Conservation (phyloP, 2,113 vertebrate genomes). For the Triplophysa rosa region DNA sequence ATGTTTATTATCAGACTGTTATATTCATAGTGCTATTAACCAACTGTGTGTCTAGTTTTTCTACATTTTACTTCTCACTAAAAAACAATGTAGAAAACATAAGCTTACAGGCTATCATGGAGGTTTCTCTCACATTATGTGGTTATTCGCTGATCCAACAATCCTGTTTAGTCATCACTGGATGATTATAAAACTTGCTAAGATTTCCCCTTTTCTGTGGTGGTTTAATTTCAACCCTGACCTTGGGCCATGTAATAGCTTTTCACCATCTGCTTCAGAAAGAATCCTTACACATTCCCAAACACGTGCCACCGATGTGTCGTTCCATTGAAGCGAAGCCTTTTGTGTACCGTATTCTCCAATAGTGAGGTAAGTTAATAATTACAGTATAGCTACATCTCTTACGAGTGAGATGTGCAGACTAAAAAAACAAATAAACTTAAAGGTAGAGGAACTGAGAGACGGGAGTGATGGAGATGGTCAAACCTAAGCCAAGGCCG, state of each 20-base stretch:
- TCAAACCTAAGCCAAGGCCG: constrained; percentile 15
- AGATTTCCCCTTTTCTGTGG: constrained; percentile 7
- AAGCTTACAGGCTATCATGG: background rate
- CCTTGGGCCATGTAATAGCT: constrained; percentile 4
- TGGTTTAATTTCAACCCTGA: constrained; percentile 12
- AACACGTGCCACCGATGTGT: constrained; percentile 23
- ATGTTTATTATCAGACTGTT: too few species aligned
- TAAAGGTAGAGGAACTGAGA: background rate
- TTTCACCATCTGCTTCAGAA: constrained; percentile 38
- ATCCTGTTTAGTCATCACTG: constrained; percentile 10
- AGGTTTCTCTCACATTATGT: constrained; percentile 4
- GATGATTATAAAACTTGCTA: constrained; percentile 19
- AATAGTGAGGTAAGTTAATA: constrained; percentile 14
- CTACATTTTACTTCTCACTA: constrained; percentile 54
- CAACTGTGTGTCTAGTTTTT: constrained; percentile 45
- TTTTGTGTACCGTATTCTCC: constrained; percentile 24
- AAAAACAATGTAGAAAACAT: constrained; percentile 53
- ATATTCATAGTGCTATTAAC: background rate
- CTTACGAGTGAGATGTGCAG: constrained; percentile 32
- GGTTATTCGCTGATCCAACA: constrained; percentile 22
- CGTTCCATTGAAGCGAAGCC: constrained; percentile 17
- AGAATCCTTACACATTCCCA: constrained; percentile 31
- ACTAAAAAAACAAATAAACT: constrained; percentile 34
- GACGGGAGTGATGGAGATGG: background rate
- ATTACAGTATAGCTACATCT: constrained; percentile 36